Conservation (phyloP, 2,113 vertebrate genomes). For the Grallaria varia region DNA sequence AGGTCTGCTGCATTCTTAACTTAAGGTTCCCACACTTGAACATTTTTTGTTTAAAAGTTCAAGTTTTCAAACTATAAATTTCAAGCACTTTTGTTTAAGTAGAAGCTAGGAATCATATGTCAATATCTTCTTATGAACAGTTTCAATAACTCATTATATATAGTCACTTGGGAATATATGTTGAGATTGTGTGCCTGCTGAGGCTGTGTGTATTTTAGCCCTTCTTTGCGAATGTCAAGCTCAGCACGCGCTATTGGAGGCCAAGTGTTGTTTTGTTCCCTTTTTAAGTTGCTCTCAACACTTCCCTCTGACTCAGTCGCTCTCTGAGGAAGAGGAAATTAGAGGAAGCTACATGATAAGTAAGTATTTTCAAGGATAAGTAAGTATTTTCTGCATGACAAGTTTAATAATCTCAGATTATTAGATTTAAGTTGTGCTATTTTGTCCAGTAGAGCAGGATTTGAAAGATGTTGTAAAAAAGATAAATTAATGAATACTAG, state of each 20-base stretch:
- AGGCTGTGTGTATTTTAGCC: background rate
- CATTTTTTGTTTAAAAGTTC: background rate
- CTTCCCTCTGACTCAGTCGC: background rate
- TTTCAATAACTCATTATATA: slow-evolving; percentile 38
- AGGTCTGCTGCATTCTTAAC: background rate
- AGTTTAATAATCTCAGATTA: background rate
- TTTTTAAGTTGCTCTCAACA: background rate
- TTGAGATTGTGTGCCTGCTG: background rate
- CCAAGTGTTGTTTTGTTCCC: background rate
- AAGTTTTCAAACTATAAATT: slow-evolving; percentile 29
- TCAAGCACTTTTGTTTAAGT: slow-evolving; percentile 47
- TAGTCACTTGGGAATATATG: background rate
- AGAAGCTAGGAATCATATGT: slow-evolving; percentile 20
- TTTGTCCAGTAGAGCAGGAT: background rate
- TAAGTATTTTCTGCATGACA: background rate
- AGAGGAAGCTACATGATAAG: background rate
- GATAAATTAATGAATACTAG: background rate
- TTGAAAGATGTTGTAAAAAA: background rate
- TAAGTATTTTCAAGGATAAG: background rate
- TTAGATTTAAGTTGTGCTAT: background rate
- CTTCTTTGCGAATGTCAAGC: background rate
- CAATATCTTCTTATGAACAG: slow-evolving; percentile 20
- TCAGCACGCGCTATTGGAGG: background rate
- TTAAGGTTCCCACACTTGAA: background rate
- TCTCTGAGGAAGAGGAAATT: background rate